Evolutionary conservation across 1,140 invertebrate genomes (phyloP).

Genomic region (Zaprionus camerounensis): DNA sequence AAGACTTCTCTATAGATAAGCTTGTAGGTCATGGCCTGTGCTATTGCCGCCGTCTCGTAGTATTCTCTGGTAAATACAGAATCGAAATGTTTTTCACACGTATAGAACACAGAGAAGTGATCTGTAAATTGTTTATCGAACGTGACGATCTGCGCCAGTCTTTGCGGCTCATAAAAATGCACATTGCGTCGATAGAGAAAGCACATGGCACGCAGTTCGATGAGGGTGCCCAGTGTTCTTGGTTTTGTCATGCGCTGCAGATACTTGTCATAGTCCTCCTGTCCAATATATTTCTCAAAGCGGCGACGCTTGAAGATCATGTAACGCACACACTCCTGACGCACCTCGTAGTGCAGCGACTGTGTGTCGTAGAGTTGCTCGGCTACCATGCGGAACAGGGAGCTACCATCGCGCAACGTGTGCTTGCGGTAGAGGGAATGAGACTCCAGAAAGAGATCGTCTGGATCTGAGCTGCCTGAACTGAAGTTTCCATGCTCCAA

Average conservation of each 20-base stretch:
- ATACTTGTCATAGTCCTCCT: slow-evolving; percentile 87
- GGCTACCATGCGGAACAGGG: slow-evolving; percentile 92
- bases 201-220: slow-evolving; percentile 89
- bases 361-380: slow-evolving; percentile 93
- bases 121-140: slow-evolving; percentile 17
- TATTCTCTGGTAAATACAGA: slow-evolving; percentile 89
- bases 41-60: slow-evolving; percentile 89
- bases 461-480: slow-evolving; percentile 56
- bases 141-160: slow-evolving; percentile 77
- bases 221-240: slow-evolving; percentile 87
- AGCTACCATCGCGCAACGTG: slow-evolving; percentile 90
- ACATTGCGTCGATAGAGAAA: slow-evolving; percentile 89
- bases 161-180: slow-evolving; percentile 88
- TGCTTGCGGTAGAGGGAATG: slow-evolving; percentile 92
- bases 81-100: slow-evolving; percentile 91
- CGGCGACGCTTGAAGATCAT: slow-evolving; percentile 86
- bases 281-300: slow-evolving; percentile 72
- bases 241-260: slow-evolving; percentile 88
- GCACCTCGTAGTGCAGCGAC: slow-evolving; percentile 88
- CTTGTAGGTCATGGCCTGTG: slow-evolving; percentile 93
- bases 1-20: slow-evolving; percentile 92
- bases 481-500: not conserved
- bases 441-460: slow-evolving; percentile 90
- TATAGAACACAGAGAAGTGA: slow-evolving; percentile 86
- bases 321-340: slow-evolving; percentile 89